Evolutionary conservation across 37 sponge, comb jelly and placozoan species (phyloP).

Genomic region (Spongilla lacustris): DNA sequence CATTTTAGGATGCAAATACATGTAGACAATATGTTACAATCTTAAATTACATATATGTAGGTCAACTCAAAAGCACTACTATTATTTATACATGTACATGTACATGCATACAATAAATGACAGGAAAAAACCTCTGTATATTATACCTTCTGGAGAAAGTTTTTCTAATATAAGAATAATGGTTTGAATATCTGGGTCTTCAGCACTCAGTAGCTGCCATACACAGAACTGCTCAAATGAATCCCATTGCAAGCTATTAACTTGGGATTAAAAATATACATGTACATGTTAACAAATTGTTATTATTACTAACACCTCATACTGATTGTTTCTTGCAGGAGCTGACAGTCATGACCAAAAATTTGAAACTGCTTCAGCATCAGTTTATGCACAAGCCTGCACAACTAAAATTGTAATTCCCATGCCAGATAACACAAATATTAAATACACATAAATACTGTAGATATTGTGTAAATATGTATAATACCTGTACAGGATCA

Average conservation of each 20-base stretch:
- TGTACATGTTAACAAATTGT: neutral
- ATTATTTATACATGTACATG: too few species aligned
- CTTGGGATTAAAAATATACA: constrained; percentile 24
- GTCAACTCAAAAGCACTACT: too few species aligned
- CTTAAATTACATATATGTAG: too few species aligned
- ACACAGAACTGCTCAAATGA: constrained; percentile 98
- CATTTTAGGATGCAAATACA: too few species aligned
- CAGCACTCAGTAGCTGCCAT: constrained; percentile 96
- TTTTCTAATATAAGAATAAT: constrained; percentile 28
- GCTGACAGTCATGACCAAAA: constrained; percentile 51
- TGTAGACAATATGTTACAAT: too few species aligned
- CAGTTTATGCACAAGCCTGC: constrained; percentile 47
- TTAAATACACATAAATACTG: neutral
- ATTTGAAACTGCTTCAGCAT: constrained; percentile 59
- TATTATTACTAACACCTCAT: too few species aligned
- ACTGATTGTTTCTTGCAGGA: constrained; percentile 47
- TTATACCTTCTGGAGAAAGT: constrained; percentile 36
- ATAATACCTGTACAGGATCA: constrained; percentile 76
- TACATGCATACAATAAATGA: too few species aligned
- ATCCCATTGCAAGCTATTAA: constrained; percentile 88
- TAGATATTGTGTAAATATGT: too few species aligned
- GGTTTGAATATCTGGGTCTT: constrained; percentile 50
- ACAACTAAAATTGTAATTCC: constrained; percentile 30
- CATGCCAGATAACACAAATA: neutral
- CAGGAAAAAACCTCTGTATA: too few species aligned